Evolutionary conservation across 2,113 vertebrate species (phyloP), one percentile per base, ranked within the genome.

Genomic region (Noturus placidus): DNA sequence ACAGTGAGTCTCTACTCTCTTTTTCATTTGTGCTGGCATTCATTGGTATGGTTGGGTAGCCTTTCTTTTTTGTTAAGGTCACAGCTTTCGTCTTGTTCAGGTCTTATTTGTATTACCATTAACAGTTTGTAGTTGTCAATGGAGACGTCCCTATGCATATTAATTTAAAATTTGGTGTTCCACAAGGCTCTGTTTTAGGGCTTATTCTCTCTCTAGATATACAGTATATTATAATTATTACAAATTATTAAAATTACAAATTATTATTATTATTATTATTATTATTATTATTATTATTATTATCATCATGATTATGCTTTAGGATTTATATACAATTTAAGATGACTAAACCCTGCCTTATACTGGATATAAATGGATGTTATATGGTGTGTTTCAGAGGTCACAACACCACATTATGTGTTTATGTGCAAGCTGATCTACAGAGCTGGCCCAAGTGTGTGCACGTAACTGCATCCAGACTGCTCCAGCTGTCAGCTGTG

Each of bases 401-500:
- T 59, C 79, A 81, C 54, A 59, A 13, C 30, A 42, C 46, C 69
- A 57, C 76, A 78, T 70, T 88, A 56, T 90, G 80, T 88, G 74
- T 85, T 57, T 83, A 15, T 82, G 54, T 85, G 56, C 67, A 56
- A 38, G 56, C 67, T 82, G 79, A 79, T 87, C 78, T 67, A 50
- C 46, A 63, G 79, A 83, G 42, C 72, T 79, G 74, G 76, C 69
- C 67, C 11, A 1, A 57, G 54, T 79, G 54, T 27, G 56, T 25
- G 82, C 79, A 70, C 33, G 67, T 89, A 69, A 86, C 50, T 22
- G 35, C 82, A 35, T 76, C 59, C 69, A 42, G 77, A 79, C 72
- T 33, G 15, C 61, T 89, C 88, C 94, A 95, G 93, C 94, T 95
- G 95, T 94, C 95, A 95, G 94, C 94, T 95, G 95, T 90, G 85